Evolutionary conservation across 2,797 vertebrate species (phyloP).

Genomic region (Mus spretus): DNA sequence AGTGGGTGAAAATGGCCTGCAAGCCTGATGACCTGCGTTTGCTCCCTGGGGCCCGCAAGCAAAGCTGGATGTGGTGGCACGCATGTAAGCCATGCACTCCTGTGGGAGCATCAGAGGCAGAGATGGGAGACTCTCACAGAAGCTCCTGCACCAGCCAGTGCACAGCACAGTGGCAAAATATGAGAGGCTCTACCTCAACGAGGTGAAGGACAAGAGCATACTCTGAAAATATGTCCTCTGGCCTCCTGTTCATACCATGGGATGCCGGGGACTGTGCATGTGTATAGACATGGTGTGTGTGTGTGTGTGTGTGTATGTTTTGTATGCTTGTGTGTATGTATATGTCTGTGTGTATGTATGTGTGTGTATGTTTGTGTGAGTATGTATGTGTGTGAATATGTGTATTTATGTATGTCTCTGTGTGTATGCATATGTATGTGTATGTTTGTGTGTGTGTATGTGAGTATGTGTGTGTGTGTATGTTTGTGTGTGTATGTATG

Average conservation of each 20-base stretch:
- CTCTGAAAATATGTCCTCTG: neutral
- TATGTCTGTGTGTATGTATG: neutral
- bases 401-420: neutral
- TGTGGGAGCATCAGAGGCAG: neutral
- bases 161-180: neutral
- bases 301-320: neutral
- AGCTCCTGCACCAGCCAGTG: neutral
- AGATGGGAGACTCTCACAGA: neutral
- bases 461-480: neutral
- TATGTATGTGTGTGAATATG: neutral
- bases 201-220: neutral
- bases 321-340: neutral
- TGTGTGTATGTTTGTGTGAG: neutral
- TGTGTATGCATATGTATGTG: too few relatives aligned
- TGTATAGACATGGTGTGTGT: neutral
- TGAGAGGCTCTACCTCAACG: neutral
- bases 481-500: fast-evolving
- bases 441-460: fast-evolving
- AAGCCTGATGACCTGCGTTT: neutral
- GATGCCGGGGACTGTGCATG: neutral
- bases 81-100: neutral
- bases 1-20: neutral
- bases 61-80: neutral
- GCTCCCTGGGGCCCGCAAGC: neutral
- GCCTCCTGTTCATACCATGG: neutral